These are phyloP conservation scores for Liposcelis brunnea DNA, from an alignment of 2,888 invertebrate species.

Conservation along the genomic window DNA sequence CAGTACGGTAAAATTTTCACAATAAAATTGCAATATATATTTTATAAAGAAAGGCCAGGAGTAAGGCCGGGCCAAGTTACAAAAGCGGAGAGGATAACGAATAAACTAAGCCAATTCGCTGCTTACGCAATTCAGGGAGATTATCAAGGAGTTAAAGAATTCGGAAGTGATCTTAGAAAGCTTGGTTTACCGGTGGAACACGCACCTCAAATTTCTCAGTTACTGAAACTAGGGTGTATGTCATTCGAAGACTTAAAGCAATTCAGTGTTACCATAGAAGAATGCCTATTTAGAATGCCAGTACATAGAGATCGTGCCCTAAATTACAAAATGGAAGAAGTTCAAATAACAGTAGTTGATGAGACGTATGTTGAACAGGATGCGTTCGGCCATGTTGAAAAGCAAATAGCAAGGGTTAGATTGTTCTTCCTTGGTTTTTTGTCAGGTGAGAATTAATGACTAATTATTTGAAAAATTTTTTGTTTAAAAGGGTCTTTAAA, in stretches of 20 bases:
- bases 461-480: background rate
- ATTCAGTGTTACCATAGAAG: conserved; percentile 83
- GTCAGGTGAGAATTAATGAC: conserved; percentile 39
- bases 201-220: conserved; percentile 88
- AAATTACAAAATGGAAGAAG: conserved; percentile 90
- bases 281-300: conserved; percentile 69
- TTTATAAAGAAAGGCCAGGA: conserved; percentile 95
- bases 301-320: conserved; percentile 78
- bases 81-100: conserved; percentile 80
- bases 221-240: conserved; percentile 88
- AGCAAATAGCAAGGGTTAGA: conserved; percentile 87
- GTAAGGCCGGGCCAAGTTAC: conserved; percentile 88
- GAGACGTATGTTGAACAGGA: conserved; percentile 82
- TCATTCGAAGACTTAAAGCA: conserved; percentile 77
- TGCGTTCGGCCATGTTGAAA: conserved; percentile 61
- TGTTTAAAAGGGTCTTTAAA: too few relatives aligned
- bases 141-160: conserved; percentile 84
- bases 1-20: conserved; percentile 99
- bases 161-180: conserved; percentile 81
- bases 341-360: conserved; percentile 85
- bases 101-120: conserved; percentile 82
- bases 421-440: conserved; percentile 93
- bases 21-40: conserved; percentile 84
- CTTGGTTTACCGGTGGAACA: conserved; percentile 92
- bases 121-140: conserved; percentile 87